Evolutionary conservation across 2,113 vertebrate genomes (phyloP).

Genomic region (Bufo gargarizans): DNA sequence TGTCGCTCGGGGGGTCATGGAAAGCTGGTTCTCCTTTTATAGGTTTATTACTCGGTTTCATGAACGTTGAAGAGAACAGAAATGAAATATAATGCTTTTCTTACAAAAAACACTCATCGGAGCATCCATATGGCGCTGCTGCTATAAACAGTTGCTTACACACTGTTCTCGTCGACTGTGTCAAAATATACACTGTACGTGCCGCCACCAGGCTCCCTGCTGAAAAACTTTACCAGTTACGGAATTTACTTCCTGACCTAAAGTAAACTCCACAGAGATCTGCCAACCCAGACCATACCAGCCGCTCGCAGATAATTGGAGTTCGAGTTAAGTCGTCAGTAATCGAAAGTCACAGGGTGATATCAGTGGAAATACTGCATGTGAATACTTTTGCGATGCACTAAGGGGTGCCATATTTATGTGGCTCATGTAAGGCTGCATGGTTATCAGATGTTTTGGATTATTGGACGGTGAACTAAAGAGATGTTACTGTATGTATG

Average conservation of each 20-base stretch:
- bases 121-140: conserved; percentile 9
- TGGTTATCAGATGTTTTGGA: too few relatives aligned
- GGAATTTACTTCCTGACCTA: not conserved
- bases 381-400: too few relatives aligned
- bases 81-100: not conserved
- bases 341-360: too few relatives aligned
- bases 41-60: not conserved
- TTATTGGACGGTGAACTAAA: too few relatives aligned
- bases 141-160: conserved; percentile 27
- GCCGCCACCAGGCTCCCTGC: not conserved
- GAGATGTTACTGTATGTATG: too few relatives aligned
- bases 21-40: not conserved
- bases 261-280: not conserved
- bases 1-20: too few relatives aligned
- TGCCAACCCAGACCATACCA: not conserved
- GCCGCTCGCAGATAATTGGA: not conserved
- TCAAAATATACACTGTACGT: not conserved
- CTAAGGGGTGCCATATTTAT: too few relatives aligned
- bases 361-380: too few relatives aligned
- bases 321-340: too few relatives aligned
- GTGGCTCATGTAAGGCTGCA: too few relatives aligned
- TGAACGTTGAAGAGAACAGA: not conserved
- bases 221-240: not conserved
- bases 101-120: not conserved
- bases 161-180: not conserved